phyloP scores from a whole-genome alignment of 2,113 vertebrate genomes.

The Cryptotis parvus region DNA sequence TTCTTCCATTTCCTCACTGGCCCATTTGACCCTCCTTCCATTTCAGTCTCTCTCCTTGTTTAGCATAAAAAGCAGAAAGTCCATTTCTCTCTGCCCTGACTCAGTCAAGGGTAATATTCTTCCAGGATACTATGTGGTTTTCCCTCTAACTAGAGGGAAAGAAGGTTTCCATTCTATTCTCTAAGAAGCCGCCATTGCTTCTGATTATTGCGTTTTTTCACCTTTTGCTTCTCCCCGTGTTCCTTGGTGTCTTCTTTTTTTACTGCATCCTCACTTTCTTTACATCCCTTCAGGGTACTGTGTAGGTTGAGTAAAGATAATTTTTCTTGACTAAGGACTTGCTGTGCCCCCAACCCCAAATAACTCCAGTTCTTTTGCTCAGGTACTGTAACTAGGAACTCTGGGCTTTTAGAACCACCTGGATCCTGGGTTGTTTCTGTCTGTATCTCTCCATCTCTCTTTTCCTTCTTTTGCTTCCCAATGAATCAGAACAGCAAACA shows the following conservation, averaged over 20 bases:
- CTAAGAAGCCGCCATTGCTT: neutral
- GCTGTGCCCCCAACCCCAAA: neutral
- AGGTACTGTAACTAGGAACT: neutral
- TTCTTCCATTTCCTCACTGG: neutral
- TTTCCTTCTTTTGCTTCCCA: conserved; percentile 45
- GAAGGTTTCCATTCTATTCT: neutral
- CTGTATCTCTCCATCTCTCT: neutral
- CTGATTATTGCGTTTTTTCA: neutral
- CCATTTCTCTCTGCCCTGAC: neutral
- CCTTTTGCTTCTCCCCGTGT: neutral
- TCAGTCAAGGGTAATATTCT: neutral
- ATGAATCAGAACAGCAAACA: conserved; percentile 45
- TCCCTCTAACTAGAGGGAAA: neutral
- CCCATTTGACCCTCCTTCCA: neutral
- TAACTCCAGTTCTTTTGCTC: neutral
- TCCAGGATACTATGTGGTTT: neutral
- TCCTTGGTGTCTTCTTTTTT: neutral
- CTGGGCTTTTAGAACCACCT: neutral
- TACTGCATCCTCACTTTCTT: neutral
- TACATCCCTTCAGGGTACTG: neutral
- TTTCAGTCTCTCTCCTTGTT: conserved; percentile 19
- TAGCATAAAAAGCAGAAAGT: conserved; percentile 27
- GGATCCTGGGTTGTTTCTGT: neutral
- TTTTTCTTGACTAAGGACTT: conserved; percentile 44
- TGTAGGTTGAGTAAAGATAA: neutral